Evolutionary conservation across 1,140 invertebrate genomes (phyloP), one percentile per base, ranked within the genome.

Genomic region (Drosophila pseudoobscura): DNA sequence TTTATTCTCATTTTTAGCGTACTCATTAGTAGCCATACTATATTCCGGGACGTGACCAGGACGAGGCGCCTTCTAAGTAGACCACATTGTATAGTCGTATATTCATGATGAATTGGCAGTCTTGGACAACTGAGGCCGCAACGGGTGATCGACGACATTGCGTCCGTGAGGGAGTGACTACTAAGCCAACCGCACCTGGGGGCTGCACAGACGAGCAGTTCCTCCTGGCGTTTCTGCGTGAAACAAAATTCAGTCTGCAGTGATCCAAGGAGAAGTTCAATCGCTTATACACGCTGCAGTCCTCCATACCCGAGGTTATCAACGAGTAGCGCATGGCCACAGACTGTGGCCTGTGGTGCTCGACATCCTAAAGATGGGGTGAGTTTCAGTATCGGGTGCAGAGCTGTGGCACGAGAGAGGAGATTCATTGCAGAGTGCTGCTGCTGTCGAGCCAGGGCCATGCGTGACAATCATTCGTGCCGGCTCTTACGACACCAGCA

Each of bases 191-290:
- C 93, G 0, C 94, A 95, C 90, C 80, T 95, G 35, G 93, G 90
- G 22, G 78, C 43, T 83, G 91, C 53, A 87, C 76, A 6, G 94
- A 94, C 70, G 94, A 95, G 76, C 94, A 94, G 88, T 94, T 93
- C 90, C 71, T 95, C 1, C 72, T 94, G 31, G 92, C 92, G 52
- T 95, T 95, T 87, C 85, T 96, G 46, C 92, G 95, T 6, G 94
- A 94, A 26, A 94, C 94, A 58, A 96, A 96, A 90, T 95, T 94
- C 78, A 95, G 94, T 70, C 77, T 95, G 69, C 94, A 95, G 80
- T 92, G 92, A 54, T 93, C 94, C 11, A 95, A 95, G 83, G 91
- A 94, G 68, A 95, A 95, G 73, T 76, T 95, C 3, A 94, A 95
- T 80, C 92, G 93, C 80, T 94, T 93, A 84, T 95, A 95, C 73